Conservation (phyloP, 2,113 vertebrate genomes). For the Callocephalon fimbriatum region DNA sequence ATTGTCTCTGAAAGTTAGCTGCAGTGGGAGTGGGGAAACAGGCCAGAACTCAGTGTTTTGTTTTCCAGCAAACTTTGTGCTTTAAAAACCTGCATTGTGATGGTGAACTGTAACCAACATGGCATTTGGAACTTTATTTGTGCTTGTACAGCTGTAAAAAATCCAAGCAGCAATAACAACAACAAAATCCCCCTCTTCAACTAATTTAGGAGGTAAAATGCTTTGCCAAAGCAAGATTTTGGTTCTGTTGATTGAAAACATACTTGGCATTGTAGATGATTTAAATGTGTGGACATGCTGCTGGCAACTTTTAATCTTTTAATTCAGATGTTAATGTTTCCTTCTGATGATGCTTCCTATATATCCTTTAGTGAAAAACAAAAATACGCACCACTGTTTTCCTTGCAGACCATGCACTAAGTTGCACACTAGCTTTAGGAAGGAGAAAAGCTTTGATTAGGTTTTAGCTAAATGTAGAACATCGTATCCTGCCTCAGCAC, state of each 20-base stretch:
- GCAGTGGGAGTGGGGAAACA: neutral
- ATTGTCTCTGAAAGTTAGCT: neutral
- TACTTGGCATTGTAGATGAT: neutral
- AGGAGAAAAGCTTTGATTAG: neutral
- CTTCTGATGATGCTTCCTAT: neutral
- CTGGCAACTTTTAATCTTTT: neutral
- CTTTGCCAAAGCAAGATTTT: constrained; percentile 21
- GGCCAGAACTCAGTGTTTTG: neutral
- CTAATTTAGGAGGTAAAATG: neutral
- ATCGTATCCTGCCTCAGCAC: neutral
- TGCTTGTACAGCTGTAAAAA: neutral
- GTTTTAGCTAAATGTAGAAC: neutral
- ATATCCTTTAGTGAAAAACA: neutral
- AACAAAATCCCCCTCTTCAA: neutral
- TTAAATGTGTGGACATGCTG: neutral
- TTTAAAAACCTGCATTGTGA: neutral
- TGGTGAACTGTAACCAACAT: neutral
- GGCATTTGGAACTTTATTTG: constrained; percentile 16
- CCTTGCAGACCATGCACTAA: neutral
- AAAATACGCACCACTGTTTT: neutral
- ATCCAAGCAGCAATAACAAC: neutral
- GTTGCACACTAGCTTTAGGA: neutral
- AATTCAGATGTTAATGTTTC: neutral
- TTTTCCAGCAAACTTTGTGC: neutral
- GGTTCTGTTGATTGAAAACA: constrained; percentile 14